These are phyloP conservation scores for Bothrops alternatus DNA, from an alignment of 2,797 vertebrate genomes.

Conservation along the genomic window DNA sequence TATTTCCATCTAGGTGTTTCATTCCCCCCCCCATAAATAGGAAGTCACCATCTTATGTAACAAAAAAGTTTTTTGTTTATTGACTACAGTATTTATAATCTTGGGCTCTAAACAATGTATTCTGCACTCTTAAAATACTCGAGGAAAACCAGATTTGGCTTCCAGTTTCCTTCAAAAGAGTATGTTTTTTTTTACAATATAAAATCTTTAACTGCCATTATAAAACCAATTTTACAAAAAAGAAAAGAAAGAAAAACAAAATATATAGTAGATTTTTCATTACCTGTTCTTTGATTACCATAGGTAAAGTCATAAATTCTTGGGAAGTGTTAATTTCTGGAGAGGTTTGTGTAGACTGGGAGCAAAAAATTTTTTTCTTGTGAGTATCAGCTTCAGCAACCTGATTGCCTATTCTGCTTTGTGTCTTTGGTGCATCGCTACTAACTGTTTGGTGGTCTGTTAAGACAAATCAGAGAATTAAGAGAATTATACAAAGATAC, in stretches of 20 bases:
- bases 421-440: slow-evolving; percentile 52
- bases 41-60: not conserved
- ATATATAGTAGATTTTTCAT: slow-evolving; percentile 5
- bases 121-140: not conserved
- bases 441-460: slow-evolving; percentile 66
- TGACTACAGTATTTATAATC: not conserved
- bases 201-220: not conserved
- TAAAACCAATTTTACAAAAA: not conserved
- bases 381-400: slow-evolving; percentile 16
- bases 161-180: not conserved
- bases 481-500: not conserved
- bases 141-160: not conserved
- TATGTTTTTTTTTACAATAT: not conserved
- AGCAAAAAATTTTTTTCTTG: slow-evolving; percentile 48
- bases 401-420: slow-evolving; percentile 34
- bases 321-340: slow-evolving; percentile 51
- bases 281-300: slow-evolving; percentile 81
- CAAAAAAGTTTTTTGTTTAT: not conserved
- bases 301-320: slow-evolving; percentile 38
- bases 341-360: slow-evolving; percentile 81
- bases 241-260: not conserved
- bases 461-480: slow-evolving; percentile 37
- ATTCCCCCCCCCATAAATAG: not conserved
- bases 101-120: not conserved
- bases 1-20: not conserved